Evolutionary conservation across 2,113 vertebrate species (phyloP).

Genomic region (Arvicanthis niloticus): DNA sequence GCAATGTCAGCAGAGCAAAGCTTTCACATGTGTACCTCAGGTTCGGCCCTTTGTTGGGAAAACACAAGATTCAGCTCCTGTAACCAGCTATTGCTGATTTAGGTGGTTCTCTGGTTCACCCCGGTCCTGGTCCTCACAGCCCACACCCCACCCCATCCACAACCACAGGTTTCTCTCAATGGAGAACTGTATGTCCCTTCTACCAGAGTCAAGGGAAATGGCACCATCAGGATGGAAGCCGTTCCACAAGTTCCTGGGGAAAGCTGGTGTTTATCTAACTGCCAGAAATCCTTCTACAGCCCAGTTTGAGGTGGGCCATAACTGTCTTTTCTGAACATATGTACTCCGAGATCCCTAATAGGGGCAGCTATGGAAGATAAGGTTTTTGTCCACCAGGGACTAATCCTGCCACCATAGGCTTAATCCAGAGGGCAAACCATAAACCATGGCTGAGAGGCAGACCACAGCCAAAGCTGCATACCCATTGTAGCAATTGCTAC

Average conservation of each 20-base stretch:
- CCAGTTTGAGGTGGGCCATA: too few relatives aligned
- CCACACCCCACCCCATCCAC: neutral
- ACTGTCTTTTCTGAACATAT: neutral
- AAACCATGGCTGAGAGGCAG: neutral
- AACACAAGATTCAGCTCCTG: neutral
- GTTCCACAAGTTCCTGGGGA: neutral
- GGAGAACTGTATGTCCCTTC: neutral
- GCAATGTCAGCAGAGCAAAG: neutral
- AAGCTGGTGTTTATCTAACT: too few relatives aligned
- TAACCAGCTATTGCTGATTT: neutral
- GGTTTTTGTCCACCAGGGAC: neutral
- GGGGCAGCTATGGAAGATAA: neutral
- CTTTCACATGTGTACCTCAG: neutral
- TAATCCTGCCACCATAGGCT: neutral
- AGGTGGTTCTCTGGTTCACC: neutral
- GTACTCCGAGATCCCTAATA: neutral
- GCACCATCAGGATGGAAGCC: neutral
- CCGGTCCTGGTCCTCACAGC: neutral
- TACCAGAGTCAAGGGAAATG: neutral
- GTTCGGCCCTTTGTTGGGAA: constrained; percentile 26
- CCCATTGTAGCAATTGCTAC: neutral
- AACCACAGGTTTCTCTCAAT: neutral
- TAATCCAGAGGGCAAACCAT: neutral
- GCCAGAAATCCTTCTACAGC: neutral
- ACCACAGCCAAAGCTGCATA: neutral